phyloP scores from a whole-genome alignment of 2,113 vertebrate genomes.

The Morone saxatilis region DNA sequence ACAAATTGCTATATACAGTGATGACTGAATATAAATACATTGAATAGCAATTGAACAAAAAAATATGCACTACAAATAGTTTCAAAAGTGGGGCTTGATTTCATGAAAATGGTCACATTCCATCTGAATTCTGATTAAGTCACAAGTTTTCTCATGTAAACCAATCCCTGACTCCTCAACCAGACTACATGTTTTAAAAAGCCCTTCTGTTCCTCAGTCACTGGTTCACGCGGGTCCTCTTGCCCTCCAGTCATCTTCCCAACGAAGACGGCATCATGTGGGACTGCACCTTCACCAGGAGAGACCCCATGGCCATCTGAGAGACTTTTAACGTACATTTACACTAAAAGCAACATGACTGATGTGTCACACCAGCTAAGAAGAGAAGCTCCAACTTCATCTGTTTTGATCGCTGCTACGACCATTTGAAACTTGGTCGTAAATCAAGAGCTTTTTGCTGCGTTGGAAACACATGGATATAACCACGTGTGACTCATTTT shows the following conservation, averaged over 20 bases:
- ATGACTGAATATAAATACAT: not conserved
- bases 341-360: not conserved
- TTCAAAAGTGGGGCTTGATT: no score
- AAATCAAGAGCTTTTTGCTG: not conserved
- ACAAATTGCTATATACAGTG: not conserved
- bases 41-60: not conserved
- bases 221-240: slow-evolving; percentile 94
- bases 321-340: not conserved
- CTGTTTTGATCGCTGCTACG: not conserved
- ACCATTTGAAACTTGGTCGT: not conserved
- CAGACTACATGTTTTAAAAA: not conserved
- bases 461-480: not conserved
- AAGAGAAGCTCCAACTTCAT: not conserved
- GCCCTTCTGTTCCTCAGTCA: slow-evolving; percentile 84
- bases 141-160: no score
- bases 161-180: not conserved
- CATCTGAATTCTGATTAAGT: no score
- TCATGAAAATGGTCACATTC: no score
- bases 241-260: slow-evolving; percentile 92
- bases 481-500: not conserved
- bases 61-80: not conserved
- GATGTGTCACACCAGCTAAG: not conserved
- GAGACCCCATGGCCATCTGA: slow-evolving; percentile 89
- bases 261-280: slow-evolving; percentile 90
- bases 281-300: slow-evolving; percentile 86